Evolutionary conservation across 2,888 invertebrate species (phyloP), one percentile per base, ranked within the genome.

Genomic region (Adelphocoris suturalis): DNA sequence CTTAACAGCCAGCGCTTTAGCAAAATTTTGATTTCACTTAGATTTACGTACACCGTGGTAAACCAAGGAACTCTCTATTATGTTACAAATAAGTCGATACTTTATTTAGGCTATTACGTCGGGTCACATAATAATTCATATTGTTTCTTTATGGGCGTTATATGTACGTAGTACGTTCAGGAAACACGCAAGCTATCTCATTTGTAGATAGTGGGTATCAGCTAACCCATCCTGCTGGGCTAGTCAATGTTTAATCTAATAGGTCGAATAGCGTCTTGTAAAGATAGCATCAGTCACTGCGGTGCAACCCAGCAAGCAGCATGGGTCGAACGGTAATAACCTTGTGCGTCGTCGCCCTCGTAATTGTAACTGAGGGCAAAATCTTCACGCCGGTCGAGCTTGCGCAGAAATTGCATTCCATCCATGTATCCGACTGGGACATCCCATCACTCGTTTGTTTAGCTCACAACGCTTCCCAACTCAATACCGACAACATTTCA

Each of bases 391-490:
- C 86, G 4, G 23, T 48, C 19, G 86, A 86, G 47, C 47, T 86
- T 0, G 86, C 86, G 1, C 68, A 28, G 16, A 47, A 48, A 19
- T 48, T 86, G 28, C 76, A 75, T 19, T 16, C 37, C 11, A 23
- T 48, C 0, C 46, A 46, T 2, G 46, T 86, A 0, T 76, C 86
- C 48, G 86, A 86, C 76, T 86, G 86, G 86, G 86, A 86, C 75
- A 86, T 86, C 4, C 86, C 86, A 7, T 46, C 86, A n/a, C 68
- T 75, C 23, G 86, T 76, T 0, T 86, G 86, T 27, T 13, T 86
- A 13, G 86, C 86, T 16, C 86, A 86, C 76, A 86, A 86, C 76
- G 86, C 86, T 68, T 86, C 86, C 12, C n/a, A 46, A 52, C 68
- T 86, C 47, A 13, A 68, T 23, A 86, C 86, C 37, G 9, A 19